Conservation (phyloP, 2,888 invertebrate genomes). For the Kuschelorhynchus macadamiae region DNA sequence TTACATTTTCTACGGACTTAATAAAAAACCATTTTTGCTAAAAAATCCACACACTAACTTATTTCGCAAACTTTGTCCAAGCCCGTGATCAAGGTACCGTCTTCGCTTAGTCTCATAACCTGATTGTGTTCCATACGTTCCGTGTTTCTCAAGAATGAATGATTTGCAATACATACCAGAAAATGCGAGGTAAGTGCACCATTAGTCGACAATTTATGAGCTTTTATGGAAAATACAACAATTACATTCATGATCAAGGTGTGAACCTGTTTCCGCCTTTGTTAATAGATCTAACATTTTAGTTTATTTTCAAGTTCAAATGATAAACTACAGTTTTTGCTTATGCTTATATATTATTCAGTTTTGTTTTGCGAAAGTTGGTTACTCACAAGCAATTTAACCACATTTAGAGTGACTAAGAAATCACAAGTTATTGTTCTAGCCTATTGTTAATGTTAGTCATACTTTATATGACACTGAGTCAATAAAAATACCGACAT, state of each 20-base stretch:
- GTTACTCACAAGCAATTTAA: slow-evolving; percentile 9
- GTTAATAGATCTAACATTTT: background rate
- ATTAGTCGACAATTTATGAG: slow-evolving; percentile 33
- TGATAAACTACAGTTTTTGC: too few relatives aligned
- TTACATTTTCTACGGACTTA: too few relatives aligned
- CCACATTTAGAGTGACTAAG: slow-evolving; percentile 13
- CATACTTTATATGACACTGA: background rate
- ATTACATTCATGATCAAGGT: slow-evolving; percentile 34
- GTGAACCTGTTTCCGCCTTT: slow-evolving; percentile 38
- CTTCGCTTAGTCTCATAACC: too few relatives aligned
- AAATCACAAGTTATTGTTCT: background rate
- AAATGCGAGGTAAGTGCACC: slow-evolving; percentile 32
- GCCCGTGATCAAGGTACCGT: too few relatives aligned
- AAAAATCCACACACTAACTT: too few relatives aligned
- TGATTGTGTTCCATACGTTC: too few relatives aligned
- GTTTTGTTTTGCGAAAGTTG: background rate
- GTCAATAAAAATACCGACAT: slow-evolving; percentile 11
- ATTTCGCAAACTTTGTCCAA: too few relatives aligned
- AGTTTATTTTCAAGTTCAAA: too few relatives aligned
- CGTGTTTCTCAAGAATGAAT: slow-evolving; percentile 22
- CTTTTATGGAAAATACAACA: slow-evolving; percentile 40
- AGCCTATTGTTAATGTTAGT: too few relatives aligned
- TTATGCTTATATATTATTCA: too few relatives aligned
- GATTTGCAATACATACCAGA: slow-evolving; percentile 27
- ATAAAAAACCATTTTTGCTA: too few relatives aligned